Conservation (phyloP, 2,113 vertebrate genomes). For the Platichthys flesus region DNA sequence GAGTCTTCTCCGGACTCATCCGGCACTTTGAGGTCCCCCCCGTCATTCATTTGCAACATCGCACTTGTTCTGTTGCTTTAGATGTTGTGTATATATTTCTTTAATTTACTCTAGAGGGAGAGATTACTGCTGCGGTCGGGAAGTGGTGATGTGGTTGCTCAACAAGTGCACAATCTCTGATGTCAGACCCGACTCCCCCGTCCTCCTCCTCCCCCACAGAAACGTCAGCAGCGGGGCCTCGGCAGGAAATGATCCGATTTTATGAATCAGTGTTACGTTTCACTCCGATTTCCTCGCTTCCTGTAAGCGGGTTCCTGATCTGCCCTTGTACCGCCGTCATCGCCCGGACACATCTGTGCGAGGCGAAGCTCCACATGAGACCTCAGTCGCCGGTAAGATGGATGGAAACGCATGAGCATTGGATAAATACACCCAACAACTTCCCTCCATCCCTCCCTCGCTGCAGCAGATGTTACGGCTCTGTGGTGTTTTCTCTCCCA, state of each 20-base stretch:
- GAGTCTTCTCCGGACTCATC: conserved; percentile 57
- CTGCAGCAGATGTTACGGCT: conserved; percentile 69
- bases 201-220: conserved; percentile 6
- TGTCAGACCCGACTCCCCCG: conserved; percentile 22
- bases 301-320: conserved; percentile 63
- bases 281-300: conserved; percentile 56
- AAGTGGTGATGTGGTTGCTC: conserved; percentile 16
- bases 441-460: conserved; percentile 46
- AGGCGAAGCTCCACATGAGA: conserved; percentile 46
- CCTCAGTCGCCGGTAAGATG: conserved; percentile 52
- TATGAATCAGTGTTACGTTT: conserved; percentile 71
- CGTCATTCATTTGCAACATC: conserved; percentile 23
- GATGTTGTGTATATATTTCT: background rate
- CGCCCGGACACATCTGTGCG: conserved; percentile 63
- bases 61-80: background rate
- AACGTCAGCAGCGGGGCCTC: conserved; percentile 42
- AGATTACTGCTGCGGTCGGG: conserved; percentile 14
- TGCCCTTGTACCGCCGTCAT: conserved; percentile 37
- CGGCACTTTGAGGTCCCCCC: conserved; percentile 30
- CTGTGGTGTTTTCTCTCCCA: conserved; percentile 36
- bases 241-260: conserved; percentile 59
- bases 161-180: conserved; percentile 52
- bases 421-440: conserved; percentile 68
- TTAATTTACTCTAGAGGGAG: background rate
- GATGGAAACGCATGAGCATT: conserved; percentile 65